Base-by-base conservation (phyloP, 2,113 vertebrate species). In the Lasiurus borealis region DNA sequence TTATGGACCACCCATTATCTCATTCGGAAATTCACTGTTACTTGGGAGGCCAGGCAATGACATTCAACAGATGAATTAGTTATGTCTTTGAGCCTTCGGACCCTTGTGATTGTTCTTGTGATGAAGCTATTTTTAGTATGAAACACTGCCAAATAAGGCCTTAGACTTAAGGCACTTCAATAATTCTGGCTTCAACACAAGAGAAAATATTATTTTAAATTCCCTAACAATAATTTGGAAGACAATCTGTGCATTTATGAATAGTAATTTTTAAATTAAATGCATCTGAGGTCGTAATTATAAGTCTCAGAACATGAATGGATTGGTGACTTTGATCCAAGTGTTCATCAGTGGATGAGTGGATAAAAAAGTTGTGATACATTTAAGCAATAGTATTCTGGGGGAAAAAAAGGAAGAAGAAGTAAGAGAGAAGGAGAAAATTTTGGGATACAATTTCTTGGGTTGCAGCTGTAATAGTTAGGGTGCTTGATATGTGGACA, bases 91-190 rank as follows among this genome's bases (percentile, higher is more conserved):
- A 48, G 57, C 11, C 73, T 88, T 29, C n/a, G 19, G 50, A 46
- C 18, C 6, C 25, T 89, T 34, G 7, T 31, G 12, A 88, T 73
- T 57, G 46, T 93, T 80, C 59, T 52, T 81, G 16, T 76, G 93
- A 85, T 95, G 88, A 81, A 72, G 10, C 23, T 92, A 80, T 90
- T 66, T 87, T 90, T 66, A 31, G 69, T 85, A 68, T 44, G 27
- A 92, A 89, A 71, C 34, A 36, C 31, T 64, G 52, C 40, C 52
- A 87, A 85, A 83, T 57, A 92, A 52, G 75, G 48, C n/a, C n/a
- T 90, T 85, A 71, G 29, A 23, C 75, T 92, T 80, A 80, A 50
- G 44, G 18, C 71, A 66, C 9, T 34, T 83, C 76, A 91, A 75
- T 86, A 88, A 77, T 72, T 23, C 16, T 46, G 57, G 46, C 44